These are phyloP conservation scores for Galeopsomyia nigrocyanea DNA, from an alignment of 2,888 invertebrate genomes.

Conservation along the genomic window DNA sequence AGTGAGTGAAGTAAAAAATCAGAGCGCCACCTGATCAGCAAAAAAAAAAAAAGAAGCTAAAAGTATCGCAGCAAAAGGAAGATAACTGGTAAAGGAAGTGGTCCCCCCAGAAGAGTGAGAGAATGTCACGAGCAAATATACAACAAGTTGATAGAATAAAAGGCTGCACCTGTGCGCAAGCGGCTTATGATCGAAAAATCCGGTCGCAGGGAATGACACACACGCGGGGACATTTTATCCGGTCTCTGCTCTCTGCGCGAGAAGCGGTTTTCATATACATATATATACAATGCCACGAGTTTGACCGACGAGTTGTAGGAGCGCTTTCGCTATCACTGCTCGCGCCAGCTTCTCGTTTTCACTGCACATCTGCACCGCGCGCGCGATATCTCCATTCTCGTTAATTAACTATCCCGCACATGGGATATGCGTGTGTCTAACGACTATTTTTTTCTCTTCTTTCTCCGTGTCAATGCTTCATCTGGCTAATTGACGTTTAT, in stretches of 20 bases:
- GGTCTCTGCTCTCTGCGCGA: background rate
- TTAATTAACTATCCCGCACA: constrained; percentile 17
- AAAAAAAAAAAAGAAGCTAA: too few species aligned
- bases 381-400: constrained; percentile 30
- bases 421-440: constrained; percentile 1
- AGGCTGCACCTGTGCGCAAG: background rate
- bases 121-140: too few species aligned
- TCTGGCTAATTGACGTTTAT: constrained; percentile 11
- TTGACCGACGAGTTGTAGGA: constrained; percentile 13
- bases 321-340: constrained; percentile 41
- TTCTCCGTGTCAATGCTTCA: background rate
- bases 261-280: constrained; percentile 9
- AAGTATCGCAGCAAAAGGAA: too few species aligned
- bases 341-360: constrained; percentile 25
- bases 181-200: constrained; percentile 1
- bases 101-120: too few species aligned
- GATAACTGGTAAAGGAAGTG: too few species aligned
- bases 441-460: too few species aligned
- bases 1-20: too few species aligned
- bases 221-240: constrained; percentile 4
- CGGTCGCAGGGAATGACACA: constrained; percentile 5
- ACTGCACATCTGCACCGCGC: constrained; percentile 4
- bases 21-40: too few species aligned
- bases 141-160: too few species aligned
- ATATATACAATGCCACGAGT: background rate